Percentiles rank a stretch among this genome's conserved stretches.
phyloP scores from a whole-genome alignment of 2,113 vertebrate genomes.

The Caranx melampygus region DNA sequence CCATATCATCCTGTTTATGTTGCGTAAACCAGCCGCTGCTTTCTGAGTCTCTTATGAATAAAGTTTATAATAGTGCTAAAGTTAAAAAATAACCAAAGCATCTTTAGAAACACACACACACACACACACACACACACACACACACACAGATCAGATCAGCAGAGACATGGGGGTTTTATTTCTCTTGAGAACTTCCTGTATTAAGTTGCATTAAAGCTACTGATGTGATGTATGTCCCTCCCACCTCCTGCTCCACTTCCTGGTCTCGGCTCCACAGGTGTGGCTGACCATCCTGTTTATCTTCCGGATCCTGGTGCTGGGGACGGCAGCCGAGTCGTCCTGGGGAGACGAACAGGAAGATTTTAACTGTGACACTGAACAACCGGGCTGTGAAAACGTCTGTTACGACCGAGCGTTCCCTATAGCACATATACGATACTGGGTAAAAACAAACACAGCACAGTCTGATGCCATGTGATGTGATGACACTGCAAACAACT shows the following conservation, averaged over 20 bases:
- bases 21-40: neutral
- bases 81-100: neutral
- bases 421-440: constrained; percentile 96
- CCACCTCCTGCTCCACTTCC: neutral
- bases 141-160: too few species aligned
- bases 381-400: constrained; percentile 95
- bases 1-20: constrained; percentile 34
- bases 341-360: constrained; percentile 98
- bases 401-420: constrained; percentile 97
- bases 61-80: neutral
- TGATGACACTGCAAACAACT: too few species aligned
- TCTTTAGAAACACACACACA: too few species aligned
- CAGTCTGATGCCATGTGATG: neutral
- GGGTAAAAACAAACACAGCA: constrained; percentile 71
- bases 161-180: too few species aligned
- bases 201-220: neutral
- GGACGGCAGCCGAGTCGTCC: constrained; percentile 94
- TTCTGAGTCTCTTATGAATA: neutral
- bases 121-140: too few species aligned
- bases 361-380: constrained; percentile 92
- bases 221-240: neutral
- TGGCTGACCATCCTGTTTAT: constrained; percentile 98
- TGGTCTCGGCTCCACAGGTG: constrained; percentile 72
- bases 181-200: neutral
- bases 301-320: constrained; percentile 97